Base-by-base conservation (phyloP, 2,888 invertebrate genomes). In the Drosophila prolongata region DNA sequence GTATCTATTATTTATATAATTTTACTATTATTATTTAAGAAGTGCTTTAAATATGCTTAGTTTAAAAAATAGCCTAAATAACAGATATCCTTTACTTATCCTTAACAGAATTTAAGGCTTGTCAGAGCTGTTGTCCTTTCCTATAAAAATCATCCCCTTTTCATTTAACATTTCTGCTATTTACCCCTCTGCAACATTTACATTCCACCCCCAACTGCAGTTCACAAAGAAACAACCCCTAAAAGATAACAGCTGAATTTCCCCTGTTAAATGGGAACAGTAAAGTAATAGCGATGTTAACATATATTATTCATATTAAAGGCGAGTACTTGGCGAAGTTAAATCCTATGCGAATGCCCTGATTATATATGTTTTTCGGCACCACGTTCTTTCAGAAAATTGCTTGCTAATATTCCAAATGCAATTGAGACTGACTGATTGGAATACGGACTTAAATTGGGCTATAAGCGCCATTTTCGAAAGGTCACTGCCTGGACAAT, bases 191-290 rank as follows among this genome's bases (percentile, higher is more conserved):
- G 30, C 8, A 43, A 16, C 50, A 19, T 16, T 49, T 66, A 66
- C 66, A 19, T 65, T 65, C 24, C 24, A 24, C 24, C 4, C 4
- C 40, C 40, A 9, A 11, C 8, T 6, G 9, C 27, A 8, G 58
- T 30, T 54, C n/a, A 40, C 5, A 6, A 6, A 10, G 3, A 37
- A 30, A 0, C 38, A 30, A 30, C 54, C 27, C 34, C 16, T 34
- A 30, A 27, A 3, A 1, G n/a, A 3, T 2, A 10, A 6, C 47
- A 8, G 52, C 11, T 13, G 13, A 38, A n/a, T 16, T 58, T 16
- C 78, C 69, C 78, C 75, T 66, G 37, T 34, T 30, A 47, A 46
- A 27, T 85, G 76, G 58, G 82, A 79, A 85, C 82, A 85, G 83
- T 54, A 24, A 16, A 37, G 8, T 16, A 16, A n/a, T 11, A 10